Percentiles rank a stretch among this genome's conserved stretches.
phyloP scores from a whole-genome alignment of 2,888 invertebrate genomes.

The Scaptomyza flava region DNA sequence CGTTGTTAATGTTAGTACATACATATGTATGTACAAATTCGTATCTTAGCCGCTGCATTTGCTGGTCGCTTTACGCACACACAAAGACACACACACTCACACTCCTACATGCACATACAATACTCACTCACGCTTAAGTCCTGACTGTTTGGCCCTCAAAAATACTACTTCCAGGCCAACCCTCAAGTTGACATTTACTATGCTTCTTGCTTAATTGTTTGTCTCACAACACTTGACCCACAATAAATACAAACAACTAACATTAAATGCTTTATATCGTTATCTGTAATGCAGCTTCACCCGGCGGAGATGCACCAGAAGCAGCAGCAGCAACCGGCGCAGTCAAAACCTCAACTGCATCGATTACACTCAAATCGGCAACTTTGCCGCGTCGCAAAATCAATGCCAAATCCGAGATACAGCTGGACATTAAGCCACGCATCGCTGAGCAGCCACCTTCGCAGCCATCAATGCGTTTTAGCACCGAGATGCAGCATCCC shows the following conservation, averaged over 20 bases:
- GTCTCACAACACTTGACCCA: slow-evolving; percentile 3
- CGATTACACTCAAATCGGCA: slow-evolving; percentile 88
- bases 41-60: slow-evolving; percentile 33
- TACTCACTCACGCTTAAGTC: slow-evolving; percentile 7
- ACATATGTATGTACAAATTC: slow-evolving; percentile 22
- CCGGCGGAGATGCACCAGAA: slow-evolving; percentile 65
- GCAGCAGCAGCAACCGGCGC: slow-evolving; percentile 62
- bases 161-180: slow-evolving; percentile 19
- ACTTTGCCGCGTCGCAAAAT: slow-evolving; percentile 88
- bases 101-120: slow-evolving; percentile 5
- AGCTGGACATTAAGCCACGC: slow-evolving; percentile 85
- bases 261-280: slow-evolving; percentile 7
- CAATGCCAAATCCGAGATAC: slow-evolving; percentile 88
- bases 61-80: slow-evolving; percentile 23
- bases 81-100: slow-evolving; percentile 2
- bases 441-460: slow-evolving; percentile 79
- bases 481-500: slow-evolving; percentile 87
- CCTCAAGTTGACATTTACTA: slow-evolving; percentile 19
- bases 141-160: slow-evolving; percentile 12
- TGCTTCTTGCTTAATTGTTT: slow-evolving; percentile 43
- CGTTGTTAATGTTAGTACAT: slow-evolving; percentile 32
- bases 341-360: slow-evolving; percentile 87
- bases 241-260: neutral
- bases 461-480: slow-evolving; percentile 85
- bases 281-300: slow-evolving; percentile 64